These are phyloP conservation scores for Leuciscus idus DNA, from an alignment of 2,113 vertebrate species.

Conservation along the genomic window DNA sequence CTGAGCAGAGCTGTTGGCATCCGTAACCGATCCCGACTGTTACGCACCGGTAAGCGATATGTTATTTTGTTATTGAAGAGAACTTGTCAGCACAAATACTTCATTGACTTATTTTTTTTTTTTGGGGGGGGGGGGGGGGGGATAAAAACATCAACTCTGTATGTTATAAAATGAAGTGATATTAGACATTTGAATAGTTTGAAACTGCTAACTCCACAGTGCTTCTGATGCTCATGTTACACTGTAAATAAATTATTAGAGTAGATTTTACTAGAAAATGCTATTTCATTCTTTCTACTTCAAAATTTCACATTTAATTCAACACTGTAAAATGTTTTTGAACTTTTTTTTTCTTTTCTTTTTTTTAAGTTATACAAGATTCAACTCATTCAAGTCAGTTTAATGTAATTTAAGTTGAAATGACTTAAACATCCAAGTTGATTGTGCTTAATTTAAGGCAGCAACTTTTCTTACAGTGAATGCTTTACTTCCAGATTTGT, in stretches of 20 bases:
- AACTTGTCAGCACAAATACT: background rate
- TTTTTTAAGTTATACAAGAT: no score
- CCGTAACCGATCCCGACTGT: background rate
- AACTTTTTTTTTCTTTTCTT: no score
- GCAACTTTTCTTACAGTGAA: background rate
- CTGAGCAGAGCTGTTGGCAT: constrained; percentile 26
- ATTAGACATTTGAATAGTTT: background rate
- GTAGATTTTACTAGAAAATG: background rate
- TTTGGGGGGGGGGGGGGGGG: no score
- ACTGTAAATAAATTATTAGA: background rate
- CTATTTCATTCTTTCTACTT: background rate
- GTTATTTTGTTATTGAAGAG: background rate
- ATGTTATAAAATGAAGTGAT: background rate
- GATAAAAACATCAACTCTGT: background rate
- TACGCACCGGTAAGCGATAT: constrained; percentile 38
- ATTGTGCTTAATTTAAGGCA: no score
- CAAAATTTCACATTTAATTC: background rate
- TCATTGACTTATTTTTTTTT: background rate
- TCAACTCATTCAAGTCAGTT: no score
- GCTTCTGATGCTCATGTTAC: background rate
- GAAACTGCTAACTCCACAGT: background rate
- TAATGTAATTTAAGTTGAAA: no score
- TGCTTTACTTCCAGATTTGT: background rate
- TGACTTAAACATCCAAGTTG: no score
- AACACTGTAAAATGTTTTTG: no score